Base-by-base conservation (phyloP, 2,113 vertebrate genomes). In the Triplophysa dalaica region DNA sequence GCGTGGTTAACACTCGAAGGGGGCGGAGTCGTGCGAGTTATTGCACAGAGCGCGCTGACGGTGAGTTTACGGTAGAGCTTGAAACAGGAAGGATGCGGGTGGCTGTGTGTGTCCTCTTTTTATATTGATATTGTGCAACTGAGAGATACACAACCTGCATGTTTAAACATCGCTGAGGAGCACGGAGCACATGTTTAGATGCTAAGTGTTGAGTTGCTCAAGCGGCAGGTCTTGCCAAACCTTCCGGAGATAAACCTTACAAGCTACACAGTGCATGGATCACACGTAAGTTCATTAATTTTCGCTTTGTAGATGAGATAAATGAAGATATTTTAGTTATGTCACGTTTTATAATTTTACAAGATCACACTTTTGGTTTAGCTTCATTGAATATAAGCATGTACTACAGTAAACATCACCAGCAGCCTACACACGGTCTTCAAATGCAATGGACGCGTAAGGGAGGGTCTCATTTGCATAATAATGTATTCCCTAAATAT, bases 11-110 rank as follows among this genome's bases (percentile, higher is more conserved):
- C 10, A n/a, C 61, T 10, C 26, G 19, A 75, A 77, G 56, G 62
- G 62, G 70, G 70, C 70, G 56, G 77, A n/a, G 61, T 3, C 62
- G 24, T n/a, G 54, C 21, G 19, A 76, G 65, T 64, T 16, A 50
- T 65, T 54, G 70, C 70, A 2, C 13, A 26, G 63, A 81, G 72
- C 26, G 69, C 33, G 33, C 5, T 38, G 45, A 12, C 48, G 54
- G 54, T 43, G 62, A 4, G 21, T 75, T 81, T 61, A 58, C 17
- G 45, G 29, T 11, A 75, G 70, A 41, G n/a, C 62, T 29, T 33
- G 70, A 50, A 14, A 56, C 82, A 82, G 79, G 77, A 80, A 77
- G 73, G 84, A 86, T 86, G 84, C 77, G 82, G 81, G 73, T 13
- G 19, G 21, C 19, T 13, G 48, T 19, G 2, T 50, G 43, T 29